These are phyloP conservation scores for Podilymbus podiceps DNA, from an alignment of 2,113 vertebrate species.

Conservation along the genomic window DNA sequence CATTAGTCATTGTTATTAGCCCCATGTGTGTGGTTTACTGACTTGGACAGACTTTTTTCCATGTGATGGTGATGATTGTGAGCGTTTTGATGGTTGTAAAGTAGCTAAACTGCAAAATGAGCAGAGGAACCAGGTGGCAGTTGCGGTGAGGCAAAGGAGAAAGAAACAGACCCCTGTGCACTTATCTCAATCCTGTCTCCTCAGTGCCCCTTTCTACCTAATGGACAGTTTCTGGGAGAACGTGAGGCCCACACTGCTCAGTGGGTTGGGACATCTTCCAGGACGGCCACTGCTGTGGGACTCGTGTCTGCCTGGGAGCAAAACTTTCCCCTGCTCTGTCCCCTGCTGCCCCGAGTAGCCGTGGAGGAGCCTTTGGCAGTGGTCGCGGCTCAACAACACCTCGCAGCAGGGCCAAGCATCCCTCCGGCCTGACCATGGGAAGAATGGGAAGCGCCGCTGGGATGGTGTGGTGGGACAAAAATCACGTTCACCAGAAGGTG, in stretches of 20 bases:
- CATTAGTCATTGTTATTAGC: not conserved
- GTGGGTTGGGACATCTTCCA: not conserved
- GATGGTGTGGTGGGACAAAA: not conserved
- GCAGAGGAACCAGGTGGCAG: not conserved
- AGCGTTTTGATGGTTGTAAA: not conserved
- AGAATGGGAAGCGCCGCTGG: not conserved
- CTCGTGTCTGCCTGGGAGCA: not conserved
- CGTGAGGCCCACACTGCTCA: accelerated
- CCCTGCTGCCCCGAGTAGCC: not conserved
- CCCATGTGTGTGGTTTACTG: not conserved
- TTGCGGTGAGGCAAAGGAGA: not conserved
- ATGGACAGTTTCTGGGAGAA: not conserved
- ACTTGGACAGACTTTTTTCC: not conserved
- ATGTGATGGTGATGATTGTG: not conserved
- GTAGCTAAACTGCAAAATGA: not conserved
- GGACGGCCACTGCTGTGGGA: accelerated
- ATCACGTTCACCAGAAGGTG: not conserved
- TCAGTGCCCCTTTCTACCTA: not conserved
- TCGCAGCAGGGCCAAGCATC: not conserved
- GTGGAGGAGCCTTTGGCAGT: not conserved
- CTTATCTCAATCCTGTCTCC: not conserved
- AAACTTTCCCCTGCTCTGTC: not conserved
- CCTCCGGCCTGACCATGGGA: not conserved
- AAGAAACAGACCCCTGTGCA: not conserved
- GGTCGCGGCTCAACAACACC: not conserved